phyloP scores from a whole-genome alignment of 2,113 vertebrate species.

The Periophthalmodon schlosseri region DNA sequence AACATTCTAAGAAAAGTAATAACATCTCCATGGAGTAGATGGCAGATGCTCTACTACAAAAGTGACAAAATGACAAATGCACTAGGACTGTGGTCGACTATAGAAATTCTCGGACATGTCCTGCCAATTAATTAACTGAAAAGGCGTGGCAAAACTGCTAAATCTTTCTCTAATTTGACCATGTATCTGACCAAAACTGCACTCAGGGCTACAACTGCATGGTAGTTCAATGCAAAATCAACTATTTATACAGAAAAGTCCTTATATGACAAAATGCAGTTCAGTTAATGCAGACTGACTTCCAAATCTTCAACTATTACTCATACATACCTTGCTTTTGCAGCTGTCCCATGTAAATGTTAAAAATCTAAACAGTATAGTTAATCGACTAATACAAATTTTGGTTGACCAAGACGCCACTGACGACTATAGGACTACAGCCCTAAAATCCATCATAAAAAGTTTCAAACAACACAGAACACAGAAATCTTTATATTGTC shows the following conservation, averaged over 20 bases:
- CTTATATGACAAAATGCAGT: no score
- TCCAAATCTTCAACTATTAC: neutral
- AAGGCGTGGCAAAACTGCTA: neutral
- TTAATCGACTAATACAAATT: no score
- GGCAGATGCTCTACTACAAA: no score
- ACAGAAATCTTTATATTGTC: neutral
- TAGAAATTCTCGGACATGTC: no score
- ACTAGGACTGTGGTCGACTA: no score
- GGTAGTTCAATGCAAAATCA: neutral
- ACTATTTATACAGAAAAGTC: neutral
- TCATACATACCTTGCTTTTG: neutral
- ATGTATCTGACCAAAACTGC: neutral
- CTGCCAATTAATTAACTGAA: neutral
- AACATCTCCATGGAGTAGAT: no score
- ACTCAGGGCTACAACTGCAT: neutral
- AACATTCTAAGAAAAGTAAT: no score
- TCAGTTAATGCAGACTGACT: no score
- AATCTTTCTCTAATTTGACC: neutral
- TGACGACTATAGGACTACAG: neutral
- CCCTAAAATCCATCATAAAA: neutral
- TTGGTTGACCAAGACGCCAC: no score
- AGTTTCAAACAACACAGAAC: neutral
- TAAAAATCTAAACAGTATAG: no score
- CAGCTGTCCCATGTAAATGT: neutral
- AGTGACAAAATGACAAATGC: no score